phyloP scores from a whole-genome alignment of 1,140 invertebrate species.

The Pseudomyrmex cubaensis region DNA sequence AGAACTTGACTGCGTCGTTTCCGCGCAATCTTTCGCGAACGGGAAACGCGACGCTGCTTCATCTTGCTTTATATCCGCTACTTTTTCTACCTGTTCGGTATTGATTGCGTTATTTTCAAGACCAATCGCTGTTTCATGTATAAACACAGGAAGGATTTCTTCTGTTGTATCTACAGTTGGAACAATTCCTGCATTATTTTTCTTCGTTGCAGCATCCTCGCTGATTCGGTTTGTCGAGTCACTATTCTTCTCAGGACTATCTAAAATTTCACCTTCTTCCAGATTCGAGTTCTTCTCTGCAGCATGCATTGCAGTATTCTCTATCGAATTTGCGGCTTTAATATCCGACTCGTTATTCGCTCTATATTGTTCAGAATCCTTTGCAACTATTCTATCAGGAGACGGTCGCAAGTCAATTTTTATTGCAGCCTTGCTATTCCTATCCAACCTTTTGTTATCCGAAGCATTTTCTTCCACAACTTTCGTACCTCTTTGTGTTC shows the following conservation, averaged over 20 bases:
- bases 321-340: background rate
- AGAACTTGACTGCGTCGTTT: background rate
- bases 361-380: background rate
- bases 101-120: background rate
- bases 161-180: background rate
- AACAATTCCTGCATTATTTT: background rate
- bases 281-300: background rate
- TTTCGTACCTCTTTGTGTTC: background rate
- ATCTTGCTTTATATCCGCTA: background rate
- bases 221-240: background rate
- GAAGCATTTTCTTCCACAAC: background rate
- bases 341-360: constrained; percentile 19
- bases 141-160: background rate
- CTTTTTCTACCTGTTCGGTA: background rate
- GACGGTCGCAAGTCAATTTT: background rate
- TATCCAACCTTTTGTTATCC: background rate
- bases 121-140: background rate
- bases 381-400: constrained; percentile 6
- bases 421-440: background rate
- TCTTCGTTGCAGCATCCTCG: background rate
- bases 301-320: background rate
- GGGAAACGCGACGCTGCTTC: background rate
- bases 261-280: constrained; percentile 59
- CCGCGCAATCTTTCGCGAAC: background rate
- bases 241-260: background rate